Evolutionary conservation across 1,140 invertebrate genomes (phyloP).

Genomic region (Streblospio benedicti): DNA sequence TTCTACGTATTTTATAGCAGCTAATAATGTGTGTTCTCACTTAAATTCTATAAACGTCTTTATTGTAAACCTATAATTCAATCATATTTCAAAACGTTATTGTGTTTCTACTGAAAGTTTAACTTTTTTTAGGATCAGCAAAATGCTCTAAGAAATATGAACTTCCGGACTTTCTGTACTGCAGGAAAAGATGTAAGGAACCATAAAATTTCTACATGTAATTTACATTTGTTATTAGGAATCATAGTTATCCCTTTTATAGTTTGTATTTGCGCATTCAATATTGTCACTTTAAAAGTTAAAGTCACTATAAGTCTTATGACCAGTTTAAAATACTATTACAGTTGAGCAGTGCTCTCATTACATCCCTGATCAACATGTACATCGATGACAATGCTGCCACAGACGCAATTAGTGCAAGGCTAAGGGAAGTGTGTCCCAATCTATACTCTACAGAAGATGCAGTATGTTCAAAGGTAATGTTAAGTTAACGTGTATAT

Average conservation of each 20-base stretch:
- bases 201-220: too few species aligned
- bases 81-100: too few species aligned
- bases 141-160: slow-evolving; percentile 1
- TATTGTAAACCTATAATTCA: too few species aligned
- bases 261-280: too few species aligned
- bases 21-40: too few species aligned
- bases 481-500: slow-evolving; percentile 22
- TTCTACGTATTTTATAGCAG: too few species aligned
- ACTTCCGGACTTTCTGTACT: background rate
- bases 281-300: too few species aligned
- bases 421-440: slow-evolving; percentile 84
- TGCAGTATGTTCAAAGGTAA: slow-evolving; percentile 82
- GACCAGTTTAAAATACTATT: too few species aligned
- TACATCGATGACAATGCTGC: slow-evolving; percentile 92
- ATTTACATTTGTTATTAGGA: too few species aligned
- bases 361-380: slow-evolving; percentile 50
- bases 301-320: too few species aligned
- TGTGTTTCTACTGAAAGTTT: background rate
- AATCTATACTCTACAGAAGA: slow-evolving; percentile 90
- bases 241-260: too few species aligned
- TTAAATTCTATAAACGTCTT: too few species aligned
- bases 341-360: slow-evolving; percentile 43
- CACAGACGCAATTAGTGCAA: slow-evolving; percentile 78
- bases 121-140: slow-evolving; percentile 9
- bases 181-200: background rate